Percentiles rank a stretch among this genome's conserved stretches.
Evolutionary conservation across 2,113 vertebrate genomes (phyloP).

Genomic region (Edolisoma coerulescens): DNA sequence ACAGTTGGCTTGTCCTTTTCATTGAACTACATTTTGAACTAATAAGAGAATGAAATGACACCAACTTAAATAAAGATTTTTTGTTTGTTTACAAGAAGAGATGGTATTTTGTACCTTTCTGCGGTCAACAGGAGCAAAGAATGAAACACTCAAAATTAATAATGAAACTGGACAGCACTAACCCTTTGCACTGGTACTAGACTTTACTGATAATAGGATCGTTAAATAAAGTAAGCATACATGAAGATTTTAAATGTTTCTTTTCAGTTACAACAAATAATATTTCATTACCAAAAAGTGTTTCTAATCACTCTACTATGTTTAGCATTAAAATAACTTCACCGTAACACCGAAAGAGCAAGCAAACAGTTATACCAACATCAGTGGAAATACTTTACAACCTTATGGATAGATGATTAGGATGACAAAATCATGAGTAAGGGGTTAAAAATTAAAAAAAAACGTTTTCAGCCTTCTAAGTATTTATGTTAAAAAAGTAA

Average conservation of each 20-base stretch:
- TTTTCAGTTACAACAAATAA: background rate
- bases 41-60: background rate
- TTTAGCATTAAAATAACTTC: background rate
- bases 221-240: background rate
- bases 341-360: fast-evolving
- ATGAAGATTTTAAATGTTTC: background rate
- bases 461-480: background rate
- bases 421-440: background rate
- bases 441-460: background rate
- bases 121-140: background rate
- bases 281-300: background rate
- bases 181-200: background rate
- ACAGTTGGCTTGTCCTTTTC: background rate
- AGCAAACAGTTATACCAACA: background rate
- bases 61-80: background rate
- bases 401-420: background rate
- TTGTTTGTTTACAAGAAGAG: background rate
- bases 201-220: background rate
- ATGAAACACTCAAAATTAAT: background rate
- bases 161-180: background rate
- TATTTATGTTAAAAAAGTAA: background rate
- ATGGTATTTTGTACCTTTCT: background rate
- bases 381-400: background rate
- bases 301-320: background rate
- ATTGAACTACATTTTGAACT: background rate